Evolutionary conservation across 2,113 vertebrate genomes (phyloP), one percentile per base, ranked within the genome.

Genomic region (Paramormyrops kingsleyae): DNA sequence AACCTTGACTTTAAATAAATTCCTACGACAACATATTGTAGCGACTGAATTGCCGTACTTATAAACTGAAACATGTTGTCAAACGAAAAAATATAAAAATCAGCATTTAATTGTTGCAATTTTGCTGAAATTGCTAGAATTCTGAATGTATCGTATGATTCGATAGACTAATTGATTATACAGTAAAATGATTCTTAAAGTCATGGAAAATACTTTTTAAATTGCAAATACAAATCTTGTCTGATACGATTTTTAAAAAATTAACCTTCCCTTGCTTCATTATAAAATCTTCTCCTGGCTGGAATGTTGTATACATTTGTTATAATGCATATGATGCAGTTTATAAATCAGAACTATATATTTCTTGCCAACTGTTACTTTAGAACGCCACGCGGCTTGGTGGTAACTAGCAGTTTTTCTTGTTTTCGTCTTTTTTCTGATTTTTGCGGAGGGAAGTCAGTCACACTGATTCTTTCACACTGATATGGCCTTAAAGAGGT

Each of bases 401-500:
- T 39, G 70, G n/a, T 53, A 70, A 15, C 84, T 49, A 46, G 47
- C 86, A 52, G 31, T 44, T 62, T 39, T 53, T 52, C 46, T 87
- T 42, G 50, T 46, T 24, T 44, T 87, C 80, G 62, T 50, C 4
- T 59, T 90, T 88, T 83, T 88, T 59, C 35, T 42, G 44, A 24
- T 83, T 83, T 59, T 50, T 59, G 39, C 12, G 15, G 24, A 59
- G 87, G n/a, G 66, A 90, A 83, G 87, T 90, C 70, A 89, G 88
- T 53, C 80, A 62, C 87, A 59, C 56, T 24, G 80, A 83, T 88
- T 53, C 31, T 59, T 80, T 90, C 62, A 85, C 86, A 70, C 70
- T 88, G 87, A 91, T 91, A 88, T 39, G 66, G 44, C 83, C 86
- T 88, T 83, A 35, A 87, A 89, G 21, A 53, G 89, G 87, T 87